These are phyloP conservation scores for Cremastobaeus sp. DNA, from an alignment of 2,888 invertebrate genomes.

Conservation along the genomic window DNA sequence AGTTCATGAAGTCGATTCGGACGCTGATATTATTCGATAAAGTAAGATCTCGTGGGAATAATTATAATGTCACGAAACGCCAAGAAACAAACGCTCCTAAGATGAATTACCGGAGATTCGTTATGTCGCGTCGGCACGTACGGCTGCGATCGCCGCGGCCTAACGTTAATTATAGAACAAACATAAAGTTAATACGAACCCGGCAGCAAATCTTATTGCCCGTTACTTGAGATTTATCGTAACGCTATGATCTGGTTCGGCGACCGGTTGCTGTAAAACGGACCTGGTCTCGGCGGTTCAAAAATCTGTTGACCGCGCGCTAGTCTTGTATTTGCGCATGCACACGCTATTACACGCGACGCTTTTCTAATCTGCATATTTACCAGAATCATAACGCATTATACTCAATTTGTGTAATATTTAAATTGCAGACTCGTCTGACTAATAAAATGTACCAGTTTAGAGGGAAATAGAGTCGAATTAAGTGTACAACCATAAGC, in stretches of 20 bases:
- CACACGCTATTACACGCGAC: slow-evolving; percentile 47
- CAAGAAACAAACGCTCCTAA: slow-evolving; percentile 24
- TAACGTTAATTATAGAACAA: slow-evolving; percentile 75
- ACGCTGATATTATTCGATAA: no score
- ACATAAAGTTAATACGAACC: slow-evolving; percentile 73
- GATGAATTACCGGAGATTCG: slow-evolving; percentile 54
- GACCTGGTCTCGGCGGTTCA: slow-evolving; percentile 57
- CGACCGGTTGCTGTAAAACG: slow-evolving; percentile 60
- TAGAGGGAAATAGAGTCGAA: no score
- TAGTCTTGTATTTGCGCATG: slow-evolving; percentile 40
- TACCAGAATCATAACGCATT: slow-evolving; percentile 56
- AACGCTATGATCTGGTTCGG: slow-evolving; percentile 72
- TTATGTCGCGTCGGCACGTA: slow-evolving; percentile 54
- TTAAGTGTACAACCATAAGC: no score
- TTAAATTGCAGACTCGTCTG: slow-evolving; percentile 24
- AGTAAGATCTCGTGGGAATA: slow-evolving; percentile 45
- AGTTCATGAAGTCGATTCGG: no score
- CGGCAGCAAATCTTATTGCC: slow-evolving; percentile 72
- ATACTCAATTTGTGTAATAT: slow-evolving; percentile 32
- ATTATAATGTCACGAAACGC: slow-evolving; percentile 48
- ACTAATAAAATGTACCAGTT: no score
- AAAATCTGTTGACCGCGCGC: slow-evolving; percentile 57
- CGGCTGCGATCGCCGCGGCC: slow-evolving; percentile 59
- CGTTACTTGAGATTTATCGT: slow-evolving; percentile 75
- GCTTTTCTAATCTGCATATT: slow-evolving; percentile 59